Evolutionary conservation across 2,113 vertebrate species (phyloP), one percentile per base, ranked within the genome.

Genomic region (Entosphenus tridentatus): DNA sequence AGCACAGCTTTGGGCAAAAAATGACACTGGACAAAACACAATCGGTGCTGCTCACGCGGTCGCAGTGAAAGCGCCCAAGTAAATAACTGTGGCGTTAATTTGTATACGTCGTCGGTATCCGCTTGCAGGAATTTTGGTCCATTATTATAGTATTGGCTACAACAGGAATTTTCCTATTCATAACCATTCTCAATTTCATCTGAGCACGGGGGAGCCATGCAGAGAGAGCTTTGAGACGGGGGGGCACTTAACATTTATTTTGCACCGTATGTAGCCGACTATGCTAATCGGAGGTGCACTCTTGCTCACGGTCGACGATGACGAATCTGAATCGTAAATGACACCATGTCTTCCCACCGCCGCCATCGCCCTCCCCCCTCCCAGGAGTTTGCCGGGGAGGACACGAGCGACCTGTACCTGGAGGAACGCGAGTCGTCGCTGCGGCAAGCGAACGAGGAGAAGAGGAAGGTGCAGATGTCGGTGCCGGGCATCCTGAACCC

Each of bases 401-500:
- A 96, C 76, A 92, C 88, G 56, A 87, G 84, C 16, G 89, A 95
- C 74, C 78, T 96, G 18, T 96, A 93, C 80, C 79, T 96, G 79
- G 90, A 96, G 82, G 90, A 95, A 78, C 80, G 90, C 75, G 90
- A 96, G 79, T 78, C 85, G 57, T 78, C 88, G 56, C 83, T 96
- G 76, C 85, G 88, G 59, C 88, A 93, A 73, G 90, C 90, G 73
- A 88, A 96, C 76, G 90, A 96, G 78, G 90, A 96, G 78, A 96
- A 96, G 73, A 89, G 90, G 82, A 95, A 90, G 81, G 80, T 92
- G 73, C 89, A 96, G 77, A 86, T 93, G 86, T 93, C 88, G 57
- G 90, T 96, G 73, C 89, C 90, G 65, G 90, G 90, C 76, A 96
- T 96, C 78, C 85, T 96, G 74, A 96, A 96, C 84, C 89, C 89